Conservation (phyloP, 2,797 vertebrate genomes). For the Delichon dasypus region DNA sequence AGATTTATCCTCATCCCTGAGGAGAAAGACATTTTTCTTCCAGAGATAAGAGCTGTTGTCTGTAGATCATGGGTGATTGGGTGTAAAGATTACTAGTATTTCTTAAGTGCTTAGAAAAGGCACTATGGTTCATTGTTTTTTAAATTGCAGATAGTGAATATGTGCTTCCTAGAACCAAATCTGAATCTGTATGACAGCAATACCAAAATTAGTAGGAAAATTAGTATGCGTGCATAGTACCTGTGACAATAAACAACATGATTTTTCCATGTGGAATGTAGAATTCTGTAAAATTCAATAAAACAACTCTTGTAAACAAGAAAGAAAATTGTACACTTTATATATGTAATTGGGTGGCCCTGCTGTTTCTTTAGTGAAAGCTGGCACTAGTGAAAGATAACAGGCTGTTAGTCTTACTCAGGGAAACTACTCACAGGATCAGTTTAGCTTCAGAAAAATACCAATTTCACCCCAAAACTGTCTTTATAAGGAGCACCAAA, state of each 20-base stretch:
- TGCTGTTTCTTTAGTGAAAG: slow-evolving; percentile 8
- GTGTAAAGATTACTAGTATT: slow-evolving; percentile 40
- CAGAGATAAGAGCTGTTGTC: slow-evolving; percentile 39
- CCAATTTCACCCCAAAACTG: not conserved
- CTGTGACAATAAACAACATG: not conserved
- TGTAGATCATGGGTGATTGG: not conserved
- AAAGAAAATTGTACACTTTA: not conserved
- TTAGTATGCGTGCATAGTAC: not conserved
- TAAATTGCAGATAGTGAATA: not conserved
- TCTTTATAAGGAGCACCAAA: not conserved
- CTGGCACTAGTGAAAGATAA: not conserved
- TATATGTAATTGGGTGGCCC: not conserved
- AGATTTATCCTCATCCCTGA: slow-evolving; percentile 39
- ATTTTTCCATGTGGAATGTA: not conserved
- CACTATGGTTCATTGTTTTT: not conserved
- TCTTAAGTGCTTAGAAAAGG: slow-evolving; percentile 21
- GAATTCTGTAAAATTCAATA: not conserved
- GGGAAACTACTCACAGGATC: not conserved
- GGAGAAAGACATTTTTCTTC: slow-evolving; percentile 57
- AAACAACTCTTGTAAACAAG: not conserved
- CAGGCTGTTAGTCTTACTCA: not conserved
- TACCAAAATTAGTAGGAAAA: not conserved
- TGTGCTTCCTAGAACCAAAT: not conserved
- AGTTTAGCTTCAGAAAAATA: not conserved
- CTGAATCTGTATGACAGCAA: not conserved